Conservation (phyloP, 2,113 vertebrate genomes). For the Podiceps cristatus region DNA sequence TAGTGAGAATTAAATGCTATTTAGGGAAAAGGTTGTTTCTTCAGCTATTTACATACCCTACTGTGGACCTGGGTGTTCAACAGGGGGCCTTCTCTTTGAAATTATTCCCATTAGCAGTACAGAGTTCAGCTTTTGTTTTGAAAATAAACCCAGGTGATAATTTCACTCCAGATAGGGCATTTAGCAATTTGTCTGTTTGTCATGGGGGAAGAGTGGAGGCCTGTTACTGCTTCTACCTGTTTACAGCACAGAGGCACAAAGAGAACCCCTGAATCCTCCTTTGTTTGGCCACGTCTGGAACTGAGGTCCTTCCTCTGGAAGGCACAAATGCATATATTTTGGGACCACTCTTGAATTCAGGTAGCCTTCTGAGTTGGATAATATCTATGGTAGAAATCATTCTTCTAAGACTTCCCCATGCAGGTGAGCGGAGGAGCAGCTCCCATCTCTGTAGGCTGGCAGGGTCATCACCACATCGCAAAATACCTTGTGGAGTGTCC, state of each 20-base stretch:
- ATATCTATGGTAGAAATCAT: not conserved
- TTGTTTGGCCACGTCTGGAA: not conserved
- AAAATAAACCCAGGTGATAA: not conserved
- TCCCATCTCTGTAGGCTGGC: fast-evolving
- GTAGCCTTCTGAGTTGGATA: not conserved
- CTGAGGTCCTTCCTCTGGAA: not conserved
- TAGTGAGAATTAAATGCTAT: not conserved
- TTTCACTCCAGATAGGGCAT: not conserved
- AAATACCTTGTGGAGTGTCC: not conserved
- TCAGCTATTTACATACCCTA: not conserved
- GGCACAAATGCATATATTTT: not conserved
- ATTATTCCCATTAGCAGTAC: not conserved
- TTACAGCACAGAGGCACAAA: not conserved
- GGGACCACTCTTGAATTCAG: not conserved
- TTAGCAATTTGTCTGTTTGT: not conserved
- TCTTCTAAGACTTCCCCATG: not conserved
- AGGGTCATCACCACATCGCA: not conserved
- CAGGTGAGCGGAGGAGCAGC: not conserved
- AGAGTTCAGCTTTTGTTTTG: constrained; percentile 25
- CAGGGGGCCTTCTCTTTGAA: not conserved
- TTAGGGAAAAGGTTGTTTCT: not conserved
- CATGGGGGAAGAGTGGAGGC: not conserved
- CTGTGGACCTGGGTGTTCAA: not conserved
- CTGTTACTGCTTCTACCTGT: not conserved
- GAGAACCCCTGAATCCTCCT: not conserved